Conservation (phyloP, 2,797 vertebrate genomes). For the Chelon auratus region DNA sequence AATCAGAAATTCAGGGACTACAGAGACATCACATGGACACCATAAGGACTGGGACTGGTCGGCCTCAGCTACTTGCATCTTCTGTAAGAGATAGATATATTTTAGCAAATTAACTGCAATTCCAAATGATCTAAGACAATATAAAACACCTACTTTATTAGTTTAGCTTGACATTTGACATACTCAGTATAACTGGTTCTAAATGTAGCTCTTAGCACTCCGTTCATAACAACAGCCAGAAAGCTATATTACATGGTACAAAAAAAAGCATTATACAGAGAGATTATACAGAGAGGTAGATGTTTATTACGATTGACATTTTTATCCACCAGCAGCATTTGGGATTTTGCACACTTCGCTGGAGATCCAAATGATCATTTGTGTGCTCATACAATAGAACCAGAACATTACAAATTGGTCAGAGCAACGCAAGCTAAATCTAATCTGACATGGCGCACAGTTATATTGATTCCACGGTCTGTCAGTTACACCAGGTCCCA, state of each 20-base stretch:
- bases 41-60: background rate
- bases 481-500: slow-evolving; percentile 49
- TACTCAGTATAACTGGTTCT: background rate
- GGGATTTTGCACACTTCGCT: slow-evolving; percentile 51
- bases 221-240: slow-evolving; percentile 1
- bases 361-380: slow-evolving; percentile 58
- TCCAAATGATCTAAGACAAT: background rate
- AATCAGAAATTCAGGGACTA: background rate
- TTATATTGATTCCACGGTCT: slow-evolving; percentile 58
- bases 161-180: background rate
- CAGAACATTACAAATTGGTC: slow-evolving; percentile 63
- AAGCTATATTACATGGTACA: slow-evolving; percentile 7
- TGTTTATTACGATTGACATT: slow-evolving; percentile 62
- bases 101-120: background rate
- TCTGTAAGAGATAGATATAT: background rate
- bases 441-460: slow-evolving; percentile 42
- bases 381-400: slow-evolving; percentile 52
- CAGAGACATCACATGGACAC: background rate
- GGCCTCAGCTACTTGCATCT: too few species aligned
- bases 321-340: slow-evolving; percentile 63
- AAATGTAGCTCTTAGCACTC: background rate
- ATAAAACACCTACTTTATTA: background rate
- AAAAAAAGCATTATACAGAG: slow-evolving; percentile 18
- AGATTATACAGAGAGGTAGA: slow-evolving; percentile 47
- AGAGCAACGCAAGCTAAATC: slow-evolving; percentile 57